phyloP scores from a whole-genome alignment of 1,140 invertebrate species.

The Spodoptera litura region DNA sequence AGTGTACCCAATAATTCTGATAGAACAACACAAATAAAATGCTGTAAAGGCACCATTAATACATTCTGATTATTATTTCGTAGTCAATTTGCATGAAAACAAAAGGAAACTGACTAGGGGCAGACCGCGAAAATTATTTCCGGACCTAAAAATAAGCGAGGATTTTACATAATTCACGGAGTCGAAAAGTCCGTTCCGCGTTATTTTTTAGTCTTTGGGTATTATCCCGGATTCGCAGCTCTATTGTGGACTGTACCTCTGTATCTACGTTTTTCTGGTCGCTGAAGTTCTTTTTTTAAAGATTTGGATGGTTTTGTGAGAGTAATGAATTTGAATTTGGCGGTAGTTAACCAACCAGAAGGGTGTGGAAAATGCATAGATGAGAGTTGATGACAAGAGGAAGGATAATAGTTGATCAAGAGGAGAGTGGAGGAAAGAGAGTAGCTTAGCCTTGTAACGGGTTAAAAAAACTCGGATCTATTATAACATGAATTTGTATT shows the following conservation, averaged over 20 bases:
- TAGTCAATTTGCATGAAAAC: conserved; percentile 54
- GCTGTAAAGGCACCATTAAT: conserved; percentile 32
- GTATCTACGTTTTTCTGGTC: neutral
- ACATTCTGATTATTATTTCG: conserved; percentile 49
- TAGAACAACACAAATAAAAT: conserved; percentile 29
- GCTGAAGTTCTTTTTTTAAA: conserved; percentile 22
- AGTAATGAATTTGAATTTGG: neutral
- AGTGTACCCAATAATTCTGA: conserved; percentile 17
- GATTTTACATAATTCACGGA: conserved; percentile 50
- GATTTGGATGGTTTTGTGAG: neutral
- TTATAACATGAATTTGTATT: no score
- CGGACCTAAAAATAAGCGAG: conserved; percentile 46
- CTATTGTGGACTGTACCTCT: conserved; percentile 33
- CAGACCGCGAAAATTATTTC: conserved; percentile 52
- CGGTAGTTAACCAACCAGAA: no score
- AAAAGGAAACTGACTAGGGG: conserved; percentile 45
- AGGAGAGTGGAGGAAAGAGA: no score
- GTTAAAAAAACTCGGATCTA: no score
- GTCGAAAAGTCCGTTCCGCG: conserved; percentile 27
- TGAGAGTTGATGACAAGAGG: no score
- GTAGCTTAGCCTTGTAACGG: no score
- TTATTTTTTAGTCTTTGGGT: conserved; percentile 46
- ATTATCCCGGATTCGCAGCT: conserved; percentile 41
- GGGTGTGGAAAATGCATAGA: no score
- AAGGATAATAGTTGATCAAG: no score